A percentile compares a stretch with the other conserved stretches of the same genome.
phyloP scores from a whole-genome alignment of 2,888 invertebrate genomes.

The Drosophila neotestacea region DNA sequence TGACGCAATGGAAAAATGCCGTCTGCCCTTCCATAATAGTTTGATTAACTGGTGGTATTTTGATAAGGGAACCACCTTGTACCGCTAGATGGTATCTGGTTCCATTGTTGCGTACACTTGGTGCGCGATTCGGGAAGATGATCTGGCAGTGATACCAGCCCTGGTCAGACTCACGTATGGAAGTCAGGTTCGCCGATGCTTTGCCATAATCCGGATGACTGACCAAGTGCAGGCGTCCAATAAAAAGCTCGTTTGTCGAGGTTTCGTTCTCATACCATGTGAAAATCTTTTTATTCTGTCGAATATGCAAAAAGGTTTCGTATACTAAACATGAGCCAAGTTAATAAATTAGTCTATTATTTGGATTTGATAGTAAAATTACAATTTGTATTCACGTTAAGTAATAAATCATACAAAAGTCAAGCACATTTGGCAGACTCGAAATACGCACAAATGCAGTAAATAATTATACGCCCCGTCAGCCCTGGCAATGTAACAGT shows the following conservation, averaged over 20 bases:
- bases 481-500: constrained; percentile 45
- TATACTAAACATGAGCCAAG: background rate
- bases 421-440: constrained; percentile 27
- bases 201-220: constrained; percentile 86
- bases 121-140: constrained; percentile 94
- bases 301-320: background rate
- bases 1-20: constrained; percentile 92
- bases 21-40: constrained; percentile 94
- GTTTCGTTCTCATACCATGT: constrained; percentile 92
- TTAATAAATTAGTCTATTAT: constrained; percentile 28
- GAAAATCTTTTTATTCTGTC: constrained; percentile 91
- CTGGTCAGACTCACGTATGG: constrained; percentile 94
- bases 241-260: constrained; percentile 89
- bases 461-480: constrained; percentile 46
- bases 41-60: constrained; percentile 94
- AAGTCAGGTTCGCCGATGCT: constrained; percentile 92
- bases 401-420: constrained; percentile 46
- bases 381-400: constrained; percentile 24
- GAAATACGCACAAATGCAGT: constrained; percentile 22
- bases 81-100: constrained; percentile 95
- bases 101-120: constrained; percentile 94
- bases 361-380: constrained; percentile 30
- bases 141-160: constrained; percentile 97
- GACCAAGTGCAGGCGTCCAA: constrained; percentile 90
- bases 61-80: constrained; percentile 94